These are phyloP conservation scores for Catamblyrhynchus diadema DNA, from an alignment of 2,797 vertebrate genomes.

Conservation along the genomic window DNA sequence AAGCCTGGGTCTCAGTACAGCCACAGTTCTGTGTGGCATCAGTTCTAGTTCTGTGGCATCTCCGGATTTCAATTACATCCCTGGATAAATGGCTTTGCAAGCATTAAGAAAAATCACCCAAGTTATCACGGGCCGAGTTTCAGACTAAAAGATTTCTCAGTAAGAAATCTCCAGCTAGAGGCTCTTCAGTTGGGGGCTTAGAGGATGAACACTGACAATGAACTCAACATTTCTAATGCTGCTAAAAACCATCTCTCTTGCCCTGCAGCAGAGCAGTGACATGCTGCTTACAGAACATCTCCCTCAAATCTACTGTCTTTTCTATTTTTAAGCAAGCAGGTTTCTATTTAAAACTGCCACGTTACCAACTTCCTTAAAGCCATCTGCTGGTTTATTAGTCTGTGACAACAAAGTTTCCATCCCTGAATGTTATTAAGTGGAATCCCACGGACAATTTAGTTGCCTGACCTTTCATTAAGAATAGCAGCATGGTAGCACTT, in stretches of 20 bases:
- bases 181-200: neutral
- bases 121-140: neutral
- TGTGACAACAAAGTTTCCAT: neutral
- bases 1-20: neutral
- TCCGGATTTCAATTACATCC: neutral
- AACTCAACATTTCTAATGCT: neutral
- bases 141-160: neutral
- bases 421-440: neutral
- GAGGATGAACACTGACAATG: neutral
- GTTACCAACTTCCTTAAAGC: neutral
- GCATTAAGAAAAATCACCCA: neutral
- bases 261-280: neutral
- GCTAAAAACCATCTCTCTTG: neutral
- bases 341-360: constrained; percentile 11
- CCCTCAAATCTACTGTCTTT: neutral
- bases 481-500: neutral
- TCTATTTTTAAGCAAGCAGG: neutral
- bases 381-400: neutral
- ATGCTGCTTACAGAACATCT: neutral
- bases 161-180: neutral
- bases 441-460: neutral
- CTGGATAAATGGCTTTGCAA: neutral
- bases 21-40: no score
- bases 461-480: neutral
- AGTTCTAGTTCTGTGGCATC: neutral